phyloP scores from a whole-genome alignment of 1,140 invertebrate species.

The Adoxophyes honmai region DNA sequence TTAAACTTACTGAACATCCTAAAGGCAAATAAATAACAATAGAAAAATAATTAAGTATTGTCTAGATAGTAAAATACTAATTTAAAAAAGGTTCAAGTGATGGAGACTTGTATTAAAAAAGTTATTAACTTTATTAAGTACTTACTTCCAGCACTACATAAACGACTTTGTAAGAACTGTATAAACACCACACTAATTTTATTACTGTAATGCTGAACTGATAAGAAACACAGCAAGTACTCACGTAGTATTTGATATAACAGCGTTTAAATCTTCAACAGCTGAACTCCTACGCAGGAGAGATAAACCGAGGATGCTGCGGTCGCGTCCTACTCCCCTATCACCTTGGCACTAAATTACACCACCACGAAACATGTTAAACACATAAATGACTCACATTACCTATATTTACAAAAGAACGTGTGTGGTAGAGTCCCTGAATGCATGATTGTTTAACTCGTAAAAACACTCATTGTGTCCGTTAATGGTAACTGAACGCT shows the following conservation, averaged over 20 bases:
- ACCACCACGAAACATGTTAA: constrained; percentile 44
- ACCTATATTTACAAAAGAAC: constrained; percentile 6
- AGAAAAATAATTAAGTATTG: too few relatives aligned
- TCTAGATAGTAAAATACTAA: too few relatives aligned
- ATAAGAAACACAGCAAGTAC: constrained; percentile 18
- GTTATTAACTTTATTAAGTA: too few relatives aligned
- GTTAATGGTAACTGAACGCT: not conserved
- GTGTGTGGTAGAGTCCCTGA: not conserved
- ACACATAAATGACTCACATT: constrained; percentile 56
- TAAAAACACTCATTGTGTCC: not conserved
- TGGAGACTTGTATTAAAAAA: too few relatives aligned
- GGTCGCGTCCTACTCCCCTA: constrained; percentile 25
- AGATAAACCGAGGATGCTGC: constrained; percentile 20
- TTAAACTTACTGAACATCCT: too few relatives aligned
- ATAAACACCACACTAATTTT: not conserved
- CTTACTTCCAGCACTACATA: not conserved
- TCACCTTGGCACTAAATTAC: constrained; percentile 56
- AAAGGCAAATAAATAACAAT: too few relatives aligned
- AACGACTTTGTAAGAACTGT: not conserved
- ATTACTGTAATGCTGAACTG: constrained; percentile 18
- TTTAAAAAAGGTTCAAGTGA: too few relatives aligned
- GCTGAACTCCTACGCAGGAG: not conserved
- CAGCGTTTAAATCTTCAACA: not conserved
- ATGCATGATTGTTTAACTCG: not conserved
- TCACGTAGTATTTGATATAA: not conserved